Evolutionary conservation across 2,888 invertebrate genomes (phyloP).

Genomic region (Tipula lateralis): DNA sequence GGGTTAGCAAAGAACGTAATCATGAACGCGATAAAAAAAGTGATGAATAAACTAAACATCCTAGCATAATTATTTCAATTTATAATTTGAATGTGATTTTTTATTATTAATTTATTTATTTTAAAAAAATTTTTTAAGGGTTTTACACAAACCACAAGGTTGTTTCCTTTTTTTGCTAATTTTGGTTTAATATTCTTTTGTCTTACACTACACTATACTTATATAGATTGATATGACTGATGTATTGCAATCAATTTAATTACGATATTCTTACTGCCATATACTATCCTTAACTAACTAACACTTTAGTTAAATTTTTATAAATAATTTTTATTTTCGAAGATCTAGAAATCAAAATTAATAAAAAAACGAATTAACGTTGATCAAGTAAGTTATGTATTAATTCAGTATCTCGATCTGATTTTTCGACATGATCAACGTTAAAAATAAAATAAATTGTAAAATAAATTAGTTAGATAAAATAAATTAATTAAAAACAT

Average conservation of each 20-base stretch:
- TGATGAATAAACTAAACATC: neutral
- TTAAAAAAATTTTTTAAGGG: neutral
- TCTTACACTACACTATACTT: neutral
- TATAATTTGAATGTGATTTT: slow-evolving; percentile 16
- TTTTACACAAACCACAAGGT: neutral
- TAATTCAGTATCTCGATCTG: too few species aligned
- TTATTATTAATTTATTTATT: neutral
- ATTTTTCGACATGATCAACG: neutral
- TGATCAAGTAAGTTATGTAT: neutral
- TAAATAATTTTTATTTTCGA: neutral
- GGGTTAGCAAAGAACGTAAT: neutral
- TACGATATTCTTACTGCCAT: slow-evolving; percentile 11
- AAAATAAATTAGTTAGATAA: neutral
- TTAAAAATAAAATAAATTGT: neutral
- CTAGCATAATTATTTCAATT: neutral
- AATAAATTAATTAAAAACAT: neutral
- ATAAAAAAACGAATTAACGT: neutral
- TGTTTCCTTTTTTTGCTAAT: neutral
- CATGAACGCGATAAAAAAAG: slow-evolving; percentile 20
- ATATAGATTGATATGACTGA: neutral
- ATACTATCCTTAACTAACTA: neutral
- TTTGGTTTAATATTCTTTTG: neutral
- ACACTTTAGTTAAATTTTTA: neutral
- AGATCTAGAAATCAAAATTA: neutral
- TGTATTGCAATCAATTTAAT: neutral